Conservation (phyloP, 1,140 invertebrate genomes). For the Danaus melanippus region DNA sequence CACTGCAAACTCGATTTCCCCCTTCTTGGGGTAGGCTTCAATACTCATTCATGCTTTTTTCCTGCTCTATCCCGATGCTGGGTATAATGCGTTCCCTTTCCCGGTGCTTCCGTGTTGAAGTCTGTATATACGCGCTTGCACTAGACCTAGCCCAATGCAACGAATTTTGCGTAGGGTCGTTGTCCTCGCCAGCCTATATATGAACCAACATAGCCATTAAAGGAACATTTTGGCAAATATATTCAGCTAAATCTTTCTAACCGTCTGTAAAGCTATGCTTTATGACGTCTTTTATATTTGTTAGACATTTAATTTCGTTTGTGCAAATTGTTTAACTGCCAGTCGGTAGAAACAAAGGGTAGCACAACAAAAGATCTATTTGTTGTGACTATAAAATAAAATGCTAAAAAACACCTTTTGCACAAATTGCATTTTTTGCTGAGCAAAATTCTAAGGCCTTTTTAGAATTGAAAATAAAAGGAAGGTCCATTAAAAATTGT, state of each 20-base stretch:
- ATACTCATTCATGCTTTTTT: conserved; percentile 69
- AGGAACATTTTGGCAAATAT: conserved; percentile 3
- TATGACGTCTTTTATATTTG: conserved; percentile 23
- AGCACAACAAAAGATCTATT: conserved; percentile 26
- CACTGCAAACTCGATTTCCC: conserved; percentile 67
- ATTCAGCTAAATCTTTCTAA: conserved; percentile 9
- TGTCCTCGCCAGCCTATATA: conserved; percentile 61
- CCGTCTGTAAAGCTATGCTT: conserved; percentile 9
- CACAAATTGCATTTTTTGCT: conserved; percentile 48
- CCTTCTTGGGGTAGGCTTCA: conserved; percentile 67
- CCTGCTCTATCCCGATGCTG: conserved; percentile 46
- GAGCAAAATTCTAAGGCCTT: conserved; percentile 33
- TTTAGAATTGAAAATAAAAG: conserved; percentile 25
- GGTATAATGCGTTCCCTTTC: conserved; percentile 54
- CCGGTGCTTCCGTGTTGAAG: conserved; percentile 56
- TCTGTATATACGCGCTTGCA: conserved; percentile 63
- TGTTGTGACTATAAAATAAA: conserved; percentile 31
- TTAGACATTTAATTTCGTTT: conserved; percentile 37
- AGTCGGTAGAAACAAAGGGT: conserved; percentile 24
- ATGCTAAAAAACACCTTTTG: conserved; percentile 48
- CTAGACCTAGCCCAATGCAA: conserved; percentile 72
- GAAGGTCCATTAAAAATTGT: conserved; percentile 27
- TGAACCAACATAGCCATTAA: conserved; percentile 31
- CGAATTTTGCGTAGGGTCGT: conserved; percentile 73
- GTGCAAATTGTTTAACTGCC: conserved; percentile 20